These are phyloP conservation scores for Drosophila yakuba DNA, from an alignment of 1,140 invertebrate species.

Conservation along the genomic window DNA sequence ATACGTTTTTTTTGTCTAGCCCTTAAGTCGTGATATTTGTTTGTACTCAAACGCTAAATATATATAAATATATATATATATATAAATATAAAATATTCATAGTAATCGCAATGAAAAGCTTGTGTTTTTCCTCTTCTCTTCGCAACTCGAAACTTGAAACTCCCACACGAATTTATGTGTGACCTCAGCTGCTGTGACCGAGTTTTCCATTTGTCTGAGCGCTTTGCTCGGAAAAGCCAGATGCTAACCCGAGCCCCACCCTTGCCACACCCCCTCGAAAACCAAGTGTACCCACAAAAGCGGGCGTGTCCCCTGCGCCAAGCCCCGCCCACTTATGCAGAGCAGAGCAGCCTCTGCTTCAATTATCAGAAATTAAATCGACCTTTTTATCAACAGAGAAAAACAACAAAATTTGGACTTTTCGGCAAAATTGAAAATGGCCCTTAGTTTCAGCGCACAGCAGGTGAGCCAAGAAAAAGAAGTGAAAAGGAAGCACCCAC, in stretches of 20 bases:
- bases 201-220: constrained; percentile 64
- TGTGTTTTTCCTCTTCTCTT: too few species aligned
- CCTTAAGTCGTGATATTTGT: constrained; percentile 70
- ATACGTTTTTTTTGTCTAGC: constrained; percentile 45
- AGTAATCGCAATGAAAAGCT: background rate
- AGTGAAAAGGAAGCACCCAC: background rate
- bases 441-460: constrained; percentile 1
- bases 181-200: constrained; percentile 53
- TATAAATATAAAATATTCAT: background rate
- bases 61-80: constrained; percentile 20
- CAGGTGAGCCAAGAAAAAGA: background rate
- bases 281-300: constrained; percentile 3
- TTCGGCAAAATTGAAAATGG: background rate
- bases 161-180: background rate
- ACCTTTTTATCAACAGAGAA: background rate
- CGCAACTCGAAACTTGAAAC: too few species aligned
- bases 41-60: constrained; percentile 46
- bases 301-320: background rate
- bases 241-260: constrained; percentile 37
- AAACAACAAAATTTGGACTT: background rate
- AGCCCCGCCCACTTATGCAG: constrained; percentile 1
- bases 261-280: background rate
- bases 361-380: background rate
- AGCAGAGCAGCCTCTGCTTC: background rate
- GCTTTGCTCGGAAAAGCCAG: constrained; percentile 53